A percentile compares a stretch with the other conserved stretches of the same genome.
These are phyloP conservation scores for Cherax destructor DNA, from an alignment of 1,140 invertebrate genomes.

Conservation along the genomic window DNA sequence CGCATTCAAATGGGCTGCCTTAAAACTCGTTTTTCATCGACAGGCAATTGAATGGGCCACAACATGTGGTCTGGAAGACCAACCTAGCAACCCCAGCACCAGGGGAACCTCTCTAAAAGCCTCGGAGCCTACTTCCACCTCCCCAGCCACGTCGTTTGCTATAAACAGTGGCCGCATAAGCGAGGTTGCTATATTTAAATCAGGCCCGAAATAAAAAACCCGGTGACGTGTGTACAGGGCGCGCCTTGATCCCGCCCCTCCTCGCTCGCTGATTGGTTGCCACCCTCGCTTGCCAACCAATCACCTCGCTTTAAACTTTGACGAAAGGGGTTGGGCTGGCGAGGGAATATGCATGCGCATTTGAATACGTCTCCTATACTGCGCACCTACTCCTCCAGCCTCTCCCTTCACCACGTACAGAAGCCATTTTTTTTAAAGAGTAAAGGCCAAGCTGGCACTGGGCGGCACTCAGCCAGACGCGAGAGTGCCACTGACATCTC, in stretches of 20 bases:
- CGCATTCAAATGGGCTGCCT: conserved; percentile 57
- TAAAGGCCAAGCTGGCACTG: background rate
- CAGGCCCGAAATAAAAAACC: conserved; percentile 51
- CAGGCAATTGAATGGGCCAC: conserved; percentile 7
- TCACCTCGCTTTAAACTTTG: conserved; percentile 47
- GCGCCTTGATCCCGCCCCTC: conserved; percentile 46
- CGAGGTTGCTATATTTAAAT: conserved; percentile 61
- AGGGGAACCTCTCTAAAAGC: background rate
- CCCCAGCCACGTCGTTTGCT: background rate
- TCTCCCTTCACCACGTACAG: background rate
- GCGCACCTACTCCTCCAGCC: conserved; percentile 10
- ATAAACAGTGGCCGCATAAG: conserved; percentile 33
- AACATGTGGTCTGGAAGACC: background rate
- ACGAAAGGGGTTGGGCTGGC: conserved; percentile 43
- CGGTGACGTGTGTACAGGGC: conserved; percentile 37
- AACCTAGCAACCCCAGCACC: background rate
- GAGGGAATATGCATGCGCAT: conserved; percentile 55
- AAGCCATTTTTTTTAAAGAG: background rate
- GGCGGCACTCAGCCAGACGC: background rate
- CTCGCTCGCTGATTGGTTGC: conserved; percentile 30
- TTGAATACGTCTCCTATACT: conserved; percentile 37
- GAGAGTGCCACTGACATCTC: conserved; percentile 11
- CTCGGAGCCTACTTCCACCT: background rate
- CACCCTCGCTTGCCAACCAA: conserved; percentile 16
- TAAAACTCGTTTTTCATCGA: conserved; percentile 47